These are phyloP conservation scores for Temnothorax nylanderi DNA, from an alignment of 1,140 invertebrate species.

Conservation along the genomic window DNA sequence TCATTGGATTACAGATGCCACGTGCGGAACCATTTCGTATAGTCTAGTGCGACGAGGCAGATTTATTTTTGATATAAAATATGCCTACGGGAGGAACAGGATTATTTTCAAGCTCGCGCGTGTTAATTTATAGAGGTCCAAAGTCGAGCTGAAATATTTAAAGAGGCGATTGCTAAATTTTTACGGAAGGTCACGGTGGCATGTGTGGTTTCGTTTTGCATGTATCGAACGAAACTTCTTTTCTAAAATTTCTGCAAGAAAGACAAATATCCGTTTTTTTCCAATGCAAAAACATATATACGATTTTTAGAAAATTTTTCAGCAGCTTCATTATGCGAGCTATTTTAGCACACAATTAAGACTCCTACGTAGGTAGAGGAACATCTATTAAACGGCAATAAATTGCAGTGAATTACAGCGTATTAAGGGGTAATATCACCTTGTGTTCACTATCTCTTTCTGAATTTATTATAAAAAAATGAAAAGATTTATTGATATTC, in stretches of 20 bases:
- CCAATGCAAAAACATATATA: background rate
- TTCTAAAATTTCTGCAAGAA: background rate
- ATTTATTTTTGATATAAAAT: slow-evolving; percentile 45
- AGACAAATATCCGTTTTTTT: background rate
- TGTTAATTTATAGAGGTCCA: slow-evolving; percentile 24
- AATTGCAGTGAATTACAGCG: background rate
- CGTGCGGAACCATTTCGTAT: background rate
- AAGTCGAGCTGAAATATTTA: slow-evolving; percentile 3
- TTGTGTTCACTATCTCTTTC: no score
- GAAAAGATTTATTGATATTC: no score
- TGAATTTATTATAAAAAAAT: no score
- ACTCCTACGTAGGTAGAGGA: background rate
- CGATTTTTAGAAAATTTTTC: background rate
- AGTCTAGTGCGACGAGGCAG: background rate
- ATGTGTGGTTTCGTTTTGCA: background rate
- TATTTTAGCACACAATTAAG: background rate
- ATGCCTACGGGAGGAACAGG: background rate
- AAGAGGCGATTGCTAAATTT: slow-evolving; percentile 30
- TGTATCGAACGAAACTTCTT: background rate
- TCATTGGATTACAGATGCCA: background rate
- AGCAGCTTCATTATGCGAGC: background rate
- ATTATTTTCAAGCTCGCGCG: slow-evolving; percentile 34
- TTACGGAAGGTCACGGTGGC: background rate
- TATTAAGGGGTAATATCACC: no score
- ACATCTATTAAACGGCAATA: background rate